Percentiles rank a stretch among this genome's conserved stretches.
Evolutionary conservation across 1,140 invertebrate genomes (phyloP).

Genomic region (Agraylea sexmaculata): DNA sequence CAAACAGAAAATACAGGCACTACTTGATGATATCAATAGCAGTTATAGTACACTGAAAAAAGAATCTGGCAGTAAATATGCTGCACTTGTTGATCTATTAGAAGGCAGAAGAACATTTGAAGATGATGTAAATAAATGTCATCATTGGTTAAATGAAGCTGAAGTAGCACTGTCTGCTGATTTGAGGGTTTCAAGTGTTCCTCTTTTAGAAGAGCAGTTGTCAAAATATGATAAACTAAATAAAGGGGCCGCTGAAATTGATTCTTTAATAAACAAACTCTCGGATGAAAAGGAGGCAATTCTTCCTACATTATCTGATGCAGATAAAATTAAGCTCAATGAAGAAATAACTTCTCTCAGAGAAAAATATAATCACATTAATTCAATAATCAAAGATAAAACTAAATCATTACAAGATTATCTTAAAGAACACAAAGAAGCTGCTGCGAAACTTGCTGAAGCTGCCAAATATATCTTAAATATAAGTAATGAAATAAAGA

Average conservation of each 20-base stretch:
- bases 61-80: conserved; percentile 60
- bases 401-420: conserved; percentile 56
- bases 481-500: conserved; percentile 71
- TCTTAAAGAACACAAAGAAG: conserved; percentile 67
- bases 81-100: conserved; percentile 57
- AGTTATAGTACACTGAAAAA: conserved; percentile 58
- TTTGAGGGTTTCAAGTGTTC: conserved; percentile 60
- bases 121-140: conserved; percentile 62
- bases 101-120: conserved; percentile 70
- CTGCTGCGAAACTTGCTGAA: conserved; percentile 63
- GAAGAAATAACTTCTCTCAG: conserved; percentile 66
- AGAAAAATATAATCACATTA: conserved; percentile 62
- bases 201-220: conserved; percentile 73
- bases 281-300: conserved; percentile 69
- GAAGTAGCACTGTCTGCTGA: conserved; percentile 74
- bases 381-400: conserved; percentile 62
- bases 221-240: conserved; percentile 71
- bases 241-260: conserved; percentile 59
- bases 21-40: conserved; percentile 54
- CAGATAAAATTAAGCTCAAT: conserved; percentile 67
- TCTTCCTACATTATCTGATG: conserved; percentile 67
- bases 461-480: conserved; percentile 66
- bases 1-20: conserved; percentile 47
- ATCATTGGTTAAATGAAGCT: conserved; percentile 77
- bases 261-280: conserved; percentile 58